Conservation (phyloP, 2,797 vertebrate genomes). For the Potorous gilbertii region DNA sequence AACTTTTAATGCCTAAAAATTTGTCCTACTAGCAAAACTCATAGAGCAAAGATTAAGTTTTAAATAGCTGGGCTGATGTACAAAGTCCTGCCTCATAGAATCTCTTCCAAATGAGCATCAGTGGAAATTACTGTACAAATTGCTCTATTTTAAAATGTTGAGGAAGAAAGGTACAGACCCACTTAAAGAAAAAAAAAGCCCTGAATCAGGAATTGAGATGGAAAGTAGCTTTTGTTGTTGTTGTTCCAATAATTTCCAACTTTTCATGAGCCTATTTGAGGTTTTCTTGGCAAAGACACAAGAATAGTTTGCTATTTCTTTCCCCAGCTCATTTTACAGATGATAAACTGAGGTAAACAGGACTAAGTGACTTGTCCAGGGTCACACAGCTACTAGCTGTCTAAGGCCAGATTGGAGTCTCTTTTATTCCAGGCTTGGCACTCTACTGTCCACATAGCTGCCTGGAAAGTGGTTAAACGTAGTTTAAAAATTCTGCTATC, state of each 20-base stretch:
- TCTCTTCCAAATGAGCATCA: background rate
- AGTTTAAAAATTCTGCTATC: background rate
- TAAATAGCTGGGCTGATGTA: background rate
- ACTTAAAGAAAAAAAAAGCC: background rate
- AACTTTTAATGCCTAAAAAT: background rate
- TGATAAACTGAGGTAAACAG: background rate
- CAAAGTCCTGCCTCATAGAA: background rate
- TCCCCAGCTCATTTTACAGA: background rate
- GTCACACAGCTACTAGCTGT: background rate
- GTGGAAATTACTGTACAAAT: background rate
- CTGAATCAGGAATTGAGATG: background rate
- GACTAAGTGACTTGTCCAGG: background rate
- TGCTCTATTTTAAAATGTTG: background rate
- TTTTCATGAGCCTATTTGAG: background rate
- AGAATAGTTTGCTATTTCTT: background rate
- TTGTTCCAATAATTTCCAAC: background rate
- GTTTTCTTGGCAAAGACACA: background rate
- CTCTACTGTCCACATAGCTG: background rate
- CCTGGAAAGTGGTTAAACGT: background rate
- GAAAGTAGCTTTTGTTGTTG: background rate
- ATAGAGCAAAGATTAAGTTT: background rate
- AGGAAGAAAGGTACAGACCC: background rate
- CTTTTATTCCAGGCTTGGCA: background rate
- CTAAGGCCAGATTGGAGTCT: background rate
- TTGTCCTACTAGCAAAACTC: background rate